A percentile compares a stretch with the other conserved stretches of the same genome.
Evolutionary conservation across 2,888 invertebrate species (phyloP).

Genomic region (Boloria selene): DNA sequence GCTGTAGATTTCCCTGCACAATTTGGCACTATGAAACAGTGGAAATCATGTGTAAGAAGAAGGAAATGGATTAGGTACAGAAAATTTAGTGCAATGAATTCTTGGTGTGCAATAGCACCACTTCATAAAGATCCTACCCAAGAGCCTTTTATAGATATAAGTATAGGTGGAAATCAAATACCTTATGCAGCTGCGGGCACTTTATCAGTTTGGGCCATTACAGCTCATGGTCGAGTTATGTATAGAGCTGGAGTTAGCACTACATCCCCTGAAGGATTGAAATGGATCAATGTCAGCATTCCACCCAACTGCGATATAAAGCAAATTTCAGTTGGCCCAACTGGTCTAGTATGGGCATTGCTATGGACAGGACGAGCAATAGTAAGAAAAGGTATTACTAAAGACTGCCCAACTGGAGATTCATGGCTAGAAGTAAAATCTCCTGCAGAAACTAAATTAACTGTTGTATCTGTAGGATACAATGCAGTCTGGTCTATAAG

Average conservation of each 20-base stretch:
- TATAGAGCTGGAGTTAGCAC: conserved; percentile 91
- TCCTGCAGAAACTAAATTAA: conserved; percentile 85
- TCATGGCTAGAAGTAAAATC: conserved; percentile 92
- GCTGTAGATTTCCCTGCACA: conserved; percentile 95
- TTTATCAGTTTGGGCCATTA: conserved; percentile 95
- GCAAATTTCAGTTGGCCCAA: conserved; percentile 92
- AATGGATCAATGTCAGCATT: conserved; percentile 91
- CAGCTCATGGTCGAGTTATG: conserved; percentile 95
- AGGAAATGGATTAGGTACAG: conserved; percentile 95
- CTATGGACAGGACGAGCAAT: conserved; percentile 92
- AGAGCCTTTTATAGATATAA: conserved; percentile 96
- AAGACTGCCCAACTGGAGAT: conserved; percentile 87
- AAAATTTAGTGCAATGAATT: conserved; percentile 93
- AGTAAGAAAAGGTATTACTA: conserved; percentile 91
- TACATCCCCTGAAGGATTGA: conserved; percentile 92
- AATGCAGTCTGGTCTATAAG: conserved; percentile 91
- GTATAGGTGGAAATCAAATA: conserved; percentile 92
- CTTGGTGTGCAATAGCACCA: conserved; percentile 95
- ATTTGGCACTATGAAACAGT: conserved; percentile 90
- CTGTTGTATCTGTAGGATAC: conserved; percentile 91
- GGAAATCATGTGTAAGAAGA: conserved; percentile 94
- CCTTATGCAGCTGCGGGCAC: conserved; percentile 89
- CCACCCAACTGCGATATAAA: conserved; percentile 91
- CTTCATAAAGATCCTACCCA: conserved; percentile 94
- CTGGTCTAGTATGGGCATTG: conserved; percentile 93